These are phyloP conservation scores for Pachycephala philippinensis DNA, from an alignment of 2,113 vertebrate species.

Conservation along the genomic window DNA sequence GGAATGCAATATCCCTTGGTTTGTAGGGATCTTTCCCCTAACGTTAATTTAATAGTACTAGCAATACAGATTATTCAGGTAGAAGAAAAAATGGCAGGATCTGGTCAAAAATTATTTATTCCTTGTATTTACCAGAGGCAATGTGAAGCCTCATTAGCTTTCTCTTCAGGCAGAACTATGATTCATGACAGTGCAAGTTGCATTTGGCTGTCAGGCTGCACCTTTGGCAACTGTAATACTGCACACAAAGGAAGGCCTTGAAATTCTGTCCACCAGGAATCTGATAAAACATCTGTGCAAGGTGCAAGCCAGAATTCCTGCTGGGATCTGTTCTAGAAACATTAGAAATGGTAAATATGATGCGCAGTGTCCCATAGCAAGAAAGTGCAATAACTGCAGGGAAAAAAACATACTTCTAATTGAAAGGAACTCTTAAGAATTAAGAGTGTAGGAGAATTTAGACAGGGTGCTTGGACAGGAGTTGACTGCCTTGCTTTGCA, in stretches of 20 bases:
- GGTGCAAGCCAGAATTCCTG: conserved; percentile 47
- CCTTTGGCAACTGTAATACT: conserved; percentile 16
- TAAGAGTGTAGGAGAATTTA: background rate
- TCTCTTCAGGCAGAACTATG: background rate
- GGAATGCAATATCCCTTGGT: background rate
- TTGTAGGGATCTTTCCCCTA: background rate
- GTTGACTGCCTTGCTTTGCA: background rate
- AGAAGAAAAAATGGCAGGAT: background rate
- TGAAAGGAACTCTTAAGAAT: background rate
- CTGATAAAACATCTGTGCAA: conserved; percentile 52
- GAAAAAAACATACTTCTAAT: background rate
- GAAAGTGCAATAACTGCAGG: background rate
- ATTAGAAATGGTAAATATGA: conserved; percentile 1
- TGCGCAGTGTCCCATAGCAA: background rate
- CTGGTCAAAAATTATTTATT: background rate
- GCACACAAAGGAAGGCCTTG: background rate
- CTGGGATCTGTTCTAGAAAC: conserved; percentile 54
- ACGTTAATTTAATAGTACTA: background rate
- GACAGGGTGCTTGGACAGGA: background rate
- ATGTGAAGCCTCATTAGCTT: background rate
- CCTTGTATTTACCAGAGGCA: background rate
- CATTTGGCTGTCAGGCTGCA: conserved; percentile 12
- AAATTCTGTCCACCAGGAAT: conserved; percentile 21
- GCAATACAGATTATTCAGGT: background rate
- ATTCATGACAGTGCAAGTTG: conserved; percentile 27